Conservation (phyloP, 2,888 invertebrate species). For the Melanotus villosus region DNA sequence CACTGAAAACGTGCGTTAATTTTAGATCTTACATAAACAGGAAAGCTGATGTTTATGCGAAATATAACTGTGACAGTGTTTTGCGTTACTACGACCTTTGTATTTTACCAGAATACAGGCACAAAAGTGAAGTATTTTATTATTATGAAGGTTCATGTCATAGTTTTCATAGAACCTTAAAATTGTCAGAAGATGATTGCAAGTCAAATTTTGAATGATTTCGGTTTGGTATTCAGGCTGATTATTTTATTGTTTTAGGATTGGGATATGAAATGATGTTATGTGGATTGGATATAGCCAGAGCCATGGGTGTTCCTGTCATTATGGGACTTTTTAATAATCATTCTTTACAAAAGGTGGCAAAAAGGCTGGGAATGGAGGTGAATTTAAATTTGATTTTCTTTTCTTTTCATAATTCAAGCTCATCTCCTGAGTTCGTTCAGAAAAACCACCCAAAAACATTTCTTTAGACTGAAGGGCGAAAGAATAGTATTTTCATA, state of each 20-base stretch:
- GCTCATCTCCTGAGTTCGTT: too few relatives aligned
- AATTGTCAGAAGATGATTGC: too few relatives aligned
- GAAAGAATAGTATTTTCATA: too few relatives aligned
- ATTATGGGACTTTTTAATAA: constrained; percentile 62
- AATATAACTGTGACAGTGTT: constrained; percentile 60
- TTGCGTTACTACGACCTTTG: constrained; percentile 62
- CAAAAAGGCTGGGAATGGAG: constrained; percentile 60
- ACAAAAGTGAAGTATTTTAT: constrained; percentile 52
- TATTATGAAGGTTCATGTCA: too few relatives aligned
- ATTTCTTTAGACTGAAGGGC: too few relatives aligned
- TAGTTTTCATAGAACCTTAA: too few relatives aligned
- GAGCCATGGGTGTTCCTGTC: constrained; percentile 60
- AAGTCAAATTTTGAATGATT: too few relatives aligned
- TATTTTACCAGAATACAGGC: constrained; percentile 59
- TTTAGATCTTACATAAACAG: constrained; percentile 60
- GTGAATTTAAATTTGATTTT: constrained; percentile 50
- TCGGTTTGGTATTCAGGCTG: too few relatives aligned
- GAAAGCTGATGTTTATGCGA: constrained; percentile 61
- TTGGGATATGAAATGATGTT: constrained; percentile 58
- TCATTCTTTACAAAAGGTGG: constrained; percentile 59
- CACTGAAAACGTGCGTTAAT: constrained; percentile 58
- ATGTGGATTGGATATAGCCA: constrained; percentile 60
- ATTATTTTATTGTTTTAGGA: too few relatives aligned
- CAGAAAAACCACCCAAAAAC: too few relatives aligned
- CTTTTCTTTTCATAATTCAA: too few relatives aligned